Evolutionary conservation across 2,797 vertebrate genomes (phyloP).

Genomic region (Pangasius larnaudii): DNA sequence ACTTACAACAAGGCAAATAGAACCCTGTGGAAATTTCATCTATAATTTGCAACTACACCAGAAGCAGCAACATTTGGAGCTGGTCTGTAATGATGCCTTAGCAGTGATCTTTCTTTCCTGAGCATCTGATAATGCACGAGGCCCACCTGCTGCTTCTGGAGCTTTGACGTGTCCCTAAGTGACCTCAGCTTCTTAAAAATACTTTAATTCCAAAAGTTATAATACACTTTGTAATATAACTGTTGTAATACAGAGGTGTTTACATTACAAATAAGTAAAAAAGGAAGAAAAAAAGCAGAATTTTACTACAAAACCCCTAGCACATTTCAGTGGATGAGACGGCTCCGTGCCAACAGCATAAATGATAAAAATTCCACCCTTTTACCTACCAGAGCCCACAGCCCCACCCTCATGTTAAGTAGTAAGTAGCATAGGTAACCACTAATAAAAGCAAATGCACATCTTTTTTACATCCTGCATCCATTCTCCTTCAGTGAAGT

Average conservation of each 20-base stretch:
- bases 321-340: conserved; percentile 4
- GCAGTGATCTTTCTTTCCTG: background rate
- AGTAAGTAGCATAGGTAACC: background rate
- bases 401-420: background rate
- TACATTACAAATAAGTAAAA: background rate
- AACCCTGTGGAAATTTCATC: background rate
- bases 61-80: background rate
- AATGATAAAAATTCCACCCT: background rate
- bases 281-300: too few relatives aligned
- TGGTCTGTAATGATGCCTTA: conserved; percentile 16
- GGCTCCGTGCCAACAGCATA: background rate
- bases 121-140: conserved; percentile 40
- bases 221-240: conserved; percentile 39
- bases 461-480: background rate
- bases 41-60: background rate
- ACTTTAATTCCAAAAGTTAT: background rate
- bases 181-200: conserved; percentile 29
- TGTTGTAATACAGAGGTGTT: background rate
- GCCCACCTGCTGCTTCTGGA: conserved; percentile 29
- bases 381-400: background rate
- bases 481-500: background rate
- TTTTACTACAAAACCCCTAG: background rate
- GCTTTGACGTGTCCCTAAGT: conserved; percentile 43
- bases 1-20: background rate
- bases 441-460: background rate